These are phyloP conservation scores for Apaloderma vittatum DNA, from an alignment of 2,113 vertebrate species.

Conservation along the genomic window DNA sequence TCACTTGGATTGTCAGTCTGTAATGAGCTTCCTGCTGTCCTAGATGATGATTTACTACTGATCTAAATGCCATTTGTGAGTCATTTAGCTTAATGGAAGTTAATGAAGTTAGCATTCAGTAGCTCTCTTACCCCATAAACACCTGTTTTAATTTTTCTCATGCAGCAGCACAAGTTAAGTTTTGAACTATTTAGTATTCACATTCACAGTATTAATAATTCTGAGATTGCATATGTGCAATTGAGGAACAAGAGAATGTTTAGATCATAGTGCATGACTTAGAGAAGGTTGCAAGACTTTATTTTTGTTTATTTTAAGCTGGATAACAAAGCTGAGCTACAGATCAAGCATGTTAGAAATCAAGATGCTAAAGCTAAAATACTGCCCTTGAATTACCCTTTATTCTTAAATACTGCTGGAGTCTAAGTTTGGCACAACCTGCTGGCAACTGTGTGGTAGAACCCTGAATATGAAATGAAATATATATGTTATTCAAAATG, in stretches of 20 bases:
- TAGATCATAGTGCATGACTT: background rate
- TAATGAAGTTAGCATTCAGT: slow-evolving; percentile 41
- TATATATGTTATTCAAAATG: background rate
- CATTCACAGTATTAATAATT: background rate
- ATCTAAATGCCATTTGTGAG: slow-evolving; percentile 60
- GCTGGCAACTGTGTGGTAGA: background rate
- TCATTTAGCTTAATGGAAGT: slow-evolving; percentile 22
- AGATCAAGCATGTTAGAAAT: background rate
- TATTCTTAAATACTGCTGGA: background rate
- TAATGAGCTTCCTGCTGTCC: slow-evolving; percentile 80
- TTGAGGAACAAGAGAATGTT: background rate
- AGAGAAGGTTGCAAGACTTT: background rate
- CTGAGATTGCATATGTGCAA: background rate
- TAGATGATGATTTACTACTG: slow-evolving; percentile 54
- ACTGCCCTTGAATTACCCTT: background rate
- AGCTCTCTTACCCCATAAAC: slow-evolving; percentile 2
- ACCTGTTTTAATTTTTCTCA: background rate
- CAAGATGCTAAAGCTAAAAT: background rate
- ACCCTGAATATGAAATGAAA: background rate
- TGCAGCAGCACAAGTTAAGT: background rate
- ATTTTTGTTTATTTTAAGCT: slow-evolving; percentile 13
- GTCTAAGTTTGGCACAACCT: background rate
- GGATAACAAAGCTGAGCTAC: background rate
- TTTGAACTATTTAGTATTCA: background rate
- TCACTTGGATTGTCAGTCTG: slow-evolving; percentile 67